These are phyloP conservation scores for Abrostola triplasia DNA, from an alignment of 2,888 invertebrate genomes.

Conservation along the genomic window DNA sequence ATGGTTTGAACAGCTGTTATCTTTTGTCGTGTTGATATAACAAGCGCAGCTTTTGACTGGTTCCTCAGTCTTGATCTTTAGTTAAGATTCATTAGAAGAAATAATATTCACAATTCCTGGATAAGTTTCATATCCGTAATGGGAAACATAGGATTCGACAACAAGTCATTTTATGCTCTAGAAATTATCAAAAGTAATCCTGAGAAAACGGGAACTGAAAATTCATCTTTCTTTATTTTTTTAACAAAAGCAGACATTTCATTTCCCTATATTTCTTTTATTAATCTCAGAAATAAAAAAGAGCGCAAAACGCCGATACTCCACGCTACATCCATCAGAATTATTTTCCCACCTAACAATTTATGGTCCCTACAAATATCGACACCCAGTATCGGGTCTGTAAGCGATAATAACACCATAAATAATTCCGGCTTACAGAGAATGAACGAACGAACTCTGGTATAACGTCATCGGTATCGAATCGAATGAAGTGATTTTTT, in stretches of 20 bases:
- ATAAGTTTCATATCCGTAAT: background rate
- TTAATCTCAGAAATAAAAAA: slow-evolving; percentile 9
- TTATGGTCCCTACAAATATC: slow-evolving; percentile 31
- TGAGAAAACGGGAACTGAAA: background rate
- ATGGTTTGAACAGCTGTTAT: slow-evolving; percentile 19
- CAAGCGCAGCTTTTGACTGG: too few species aligned
- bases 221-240: background rate
- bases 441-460: slow-evolving; percentile 32
- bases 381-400: slow-evolving; percentile 28
- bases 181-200: background rate
- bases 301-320: slow-evolving; percentile 6
- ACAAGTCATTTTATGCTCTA: background rate
- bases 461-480: slow-evolving; percentile 37
- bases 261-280: background rate
- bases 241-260: slow-evolving; percentile 1
- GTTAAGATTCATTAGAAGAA: too few species aligned
- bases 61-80: too few species aligned
- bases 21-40: too few species aligned
- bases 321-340: slow-evolving; percentile 35
- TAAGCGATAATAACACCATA: slow-evolving; percentile 50
- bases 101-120: background rate
- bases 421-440: slow-evolving; percentile 46
- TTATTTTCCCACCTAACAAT: slow-evolving; percentile 30
- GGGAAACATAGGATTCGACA: background rate
- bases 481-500: slow-evolving; percentile 52